These are phyloP conservation scores for Caranx melampygus DNA, from an alignment of 2,113 vertebrate genomes.

Conservation along the genomic window DNA sequence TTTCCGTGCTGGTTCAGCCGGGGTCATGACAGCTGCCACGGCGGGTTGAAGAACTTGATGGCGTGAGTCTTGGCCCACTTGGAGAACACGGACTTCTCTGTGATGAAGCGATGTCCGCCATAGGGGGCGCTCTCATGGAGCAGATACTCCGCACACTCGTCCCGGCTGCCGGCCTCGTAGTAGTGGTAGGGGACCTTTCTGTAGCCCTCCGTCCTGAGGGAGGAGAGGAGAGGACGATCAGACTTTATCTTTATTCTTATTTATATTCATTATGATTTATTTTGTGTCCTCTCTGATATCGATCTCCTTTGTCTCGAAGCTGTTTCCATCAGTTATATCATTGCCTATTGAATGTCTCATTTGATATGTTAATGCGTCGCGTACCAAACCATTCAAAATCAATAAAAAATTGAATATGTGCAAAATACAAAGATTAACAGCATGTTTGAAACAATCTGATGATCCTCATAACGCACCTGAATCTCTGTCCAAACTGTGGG, in stretches of 20 bases:
- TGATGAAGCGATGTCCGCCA: conserved; percentile 97
- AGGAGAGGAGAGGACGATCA: not conserved
- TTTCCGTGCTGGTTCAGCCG: conserved; percentile 18
- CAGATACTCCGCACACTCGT: conserved; percentile 95
- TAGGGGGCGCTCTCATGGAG: conserved; percentile 96
- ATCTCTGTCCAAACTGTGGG: not conserved
- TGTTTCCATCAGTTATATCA: too few relatives aligned
- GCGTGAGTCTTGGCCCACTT: conserved; percentile 94
- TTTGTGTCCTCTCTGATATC: too few relatives aligned
- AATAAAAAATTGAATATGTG: too few relatives aligned
- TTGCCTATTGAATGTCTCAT: too few relatives aligned
- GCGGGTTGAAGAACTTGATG: conserved; percentile 95
- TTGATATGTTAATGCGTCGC: too few relatives aligned
- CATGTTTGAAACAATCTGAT: too few relatives aligned
- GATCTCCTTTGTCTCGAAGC: too few relatives aligned
- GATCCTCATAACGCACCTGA: not conserved
- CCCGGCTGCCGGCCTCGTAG: conserved; percentile 92
- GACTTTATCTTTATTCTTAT: too few relatives aligned
- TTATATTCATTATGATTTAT: too few relatives aligned
- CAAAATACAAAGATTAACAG: too few relatives aligned
- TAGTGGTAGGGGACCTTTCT: conserved; percentile 97
- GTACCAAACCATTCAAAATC: too few relatives aligned
- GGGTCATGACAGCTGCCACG: conserved; percentile 92
- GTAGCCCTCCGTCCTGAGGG: conserved; percentile 88
- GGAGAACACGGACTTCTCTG: conserved; percentile 95